Conservation (phyloP, 1,140 invertebrate species). For the Drosophila trapezifrons region DNA sequence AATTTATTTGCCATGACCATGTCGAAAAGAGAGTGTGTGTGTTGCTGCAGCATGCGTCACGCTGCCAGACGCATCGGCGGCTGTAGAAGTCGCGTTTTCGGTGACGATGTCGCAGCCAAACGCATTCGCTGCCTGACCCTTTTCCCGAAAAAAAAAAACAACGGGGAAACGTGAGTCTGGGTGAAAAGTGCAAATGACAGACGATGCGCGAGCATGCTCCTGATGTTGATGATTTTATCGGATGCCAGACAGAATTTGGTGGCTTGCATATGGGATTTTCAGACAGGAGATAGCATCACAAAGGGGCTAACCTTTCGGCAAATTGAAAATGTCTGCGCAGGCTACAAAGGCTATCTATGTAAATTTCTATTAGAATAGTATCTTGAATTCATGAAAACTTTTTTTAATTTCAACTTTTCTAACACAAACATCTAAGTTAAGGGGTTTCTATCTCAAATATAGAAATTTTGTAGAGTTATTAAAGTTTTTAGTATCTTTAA, state of each 20-base stretch:
- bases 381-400: no score
- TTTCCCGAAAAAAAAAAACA: constrained; percentile 7
- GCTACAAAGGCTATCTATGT: not conserved
- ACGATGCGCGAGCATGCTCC: constrained; percentile 21
- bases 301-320: constrained; percentile 7
- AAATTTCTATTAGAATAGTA: not conserved
- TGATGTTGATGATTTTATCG: constrained; percentile 48
- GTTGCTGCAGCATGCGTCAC: constrained; percentile 64
- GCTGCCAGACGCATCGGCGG: constrained; percentile 71
- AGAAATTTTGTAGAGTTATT: no score
- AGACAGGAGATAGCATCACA: constrained; percentile 5
- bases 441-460: no score
- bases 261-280: constrained; percentile 20
- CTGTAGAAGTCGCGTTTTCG: constrained; percentile 31
- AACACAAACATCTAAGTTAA: not conserved
- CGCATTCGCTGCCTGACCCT: constrained; percentile 29
- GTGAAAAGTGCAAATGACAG: constrained; percentile 45
- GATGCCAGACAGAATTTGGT: constrained; percentile 29
- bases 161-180: constrained; percentile 16
- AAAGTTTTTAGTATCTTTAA: not conserved
- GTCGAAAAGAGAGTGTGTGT: constrained; percentile 29
- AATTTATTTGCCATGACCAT: constrained; percentile 74
- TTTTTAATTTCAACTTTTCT: not conserved
- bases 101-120: constrained; percentile 40
- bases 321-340: constrained; percentile 14